Conservation (phyloP, 1,140 invertebrate species). For the Leptinotarsa undecemlineata region DNA sequence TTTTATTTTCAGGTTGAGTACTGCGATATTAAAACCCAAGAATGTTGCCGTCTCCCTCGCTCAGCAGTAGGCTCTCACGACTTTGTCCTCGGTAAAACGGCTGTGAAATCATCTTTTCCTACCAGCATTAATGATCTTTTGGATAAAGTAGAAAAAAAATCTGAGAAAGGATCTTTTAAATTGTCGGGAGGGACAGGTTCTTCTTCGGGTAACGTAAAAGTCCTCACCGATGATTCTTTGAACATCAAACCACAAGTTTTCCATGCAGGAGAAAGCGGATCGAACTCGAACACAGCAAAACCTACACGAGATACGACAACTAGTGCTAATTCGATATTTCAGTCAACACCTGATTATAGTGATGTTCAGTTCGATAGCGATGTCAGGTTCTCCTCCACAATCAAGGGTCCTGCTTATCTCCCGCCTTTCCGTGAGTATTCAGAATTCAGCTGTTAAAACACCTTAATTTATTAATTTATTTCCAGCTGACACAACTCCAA, state of each 20-base stretch:
- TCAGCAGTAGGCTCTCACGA: conserved; percentile 25
- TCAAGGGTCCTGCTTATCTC: conserved; percentile 50
- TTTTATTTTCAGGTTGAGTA: too few relatives aligned
- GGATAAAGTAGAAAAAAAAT: conserved; percentile 43
- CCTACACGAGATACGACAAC: conserved; percentile 38
- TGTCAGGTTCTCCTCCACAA: conserved; percentile 46
- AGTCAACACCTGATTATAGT: conserved; percentile 51
- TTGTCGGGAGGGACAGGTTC: conserved; percentile 38
- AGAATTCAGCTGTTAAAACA: too few relatives aligned
- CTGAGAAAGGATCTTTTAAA: conserved; percentile 39
- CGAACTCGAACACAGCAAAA: conserved; percentile 34
- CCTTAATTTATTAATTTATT: background rate
- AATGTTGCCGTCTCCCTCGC: conserved; percentile 57
- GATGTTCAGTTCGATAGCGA: conserved; percentile 45
- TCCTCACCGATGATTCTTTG: conserved; percentile 15
- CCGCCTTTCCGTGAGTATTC: conserved; percentile 41
- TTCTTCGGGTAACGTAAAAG: conserved; percentile 37
- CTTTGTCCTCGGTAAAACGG: conserved; percentile 20
- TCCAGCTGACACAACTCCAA: conserved; percentile 15
- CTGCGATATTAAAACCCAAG: conserved; percentile 57
- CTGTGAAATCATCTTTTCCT: conserved; percentile 32
- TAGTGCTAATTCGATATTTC: conserved; percentile 37
- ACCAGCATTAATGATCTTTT: conserved; percentile 34
- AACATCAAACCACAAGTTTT: conserved; percentile 31
- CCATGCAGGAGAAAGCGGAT: conserved; percentile 34